These are phyloP conservation scores for Willisornis vidua DNA, from an alignment of 2,113 vertebrate species.

Conservation along the genomic window DNA sequence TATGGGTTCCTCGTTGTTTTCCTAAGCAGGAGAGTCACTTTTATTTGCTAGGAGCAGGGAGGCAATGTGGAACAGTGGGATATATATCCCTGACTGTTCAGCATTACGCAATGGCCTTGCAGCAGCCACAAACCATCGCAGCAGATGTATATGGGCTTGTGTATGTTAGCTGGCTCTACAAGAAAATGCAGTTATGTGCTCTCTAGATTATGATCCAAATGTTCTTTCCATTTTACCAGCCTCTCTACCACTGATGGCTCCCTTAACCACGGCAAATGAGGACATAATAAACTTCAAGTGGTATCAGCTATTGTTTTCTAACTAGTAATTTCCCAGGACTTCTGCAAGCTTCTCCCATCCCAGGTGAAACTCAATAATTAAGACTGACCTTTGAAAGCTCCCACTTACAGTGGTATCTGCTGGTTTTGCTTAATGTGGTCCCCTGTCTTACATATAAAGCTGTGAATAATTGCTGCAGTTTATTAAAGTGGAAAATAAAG, in stretches of 20 bases:
- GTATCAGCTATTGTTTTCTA: slow-evolving; percentile 20
- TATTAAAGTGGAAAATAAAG: slow-evolving; percentile 28
- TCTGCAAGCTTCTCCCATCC: not conserved
- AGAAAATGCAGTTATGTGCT: not conserved
- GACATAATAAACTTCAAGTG: not conserved
- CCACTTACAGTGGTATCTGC: not conserved
- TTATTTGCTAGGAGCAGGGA: not conserved
- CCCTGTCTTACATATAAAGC: not conserved
- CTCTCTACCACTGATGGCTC: not conserved
- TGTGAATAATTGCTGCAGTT: slow-evolving; percentile 35
- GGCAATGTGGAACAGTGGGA: not conserved
- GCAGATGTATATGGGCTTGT: not conserved
- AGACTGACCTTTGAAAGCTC: slow-evolving; percentile 22
- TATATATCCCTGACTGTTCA: no score
- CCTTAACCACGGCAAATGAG: not conserved
- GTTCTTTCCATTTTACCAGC: not conserved
- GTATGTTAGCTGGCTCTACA: not conserved
- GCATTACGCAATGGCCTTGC: not conserved
- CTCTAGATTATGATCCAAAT: not conserved
- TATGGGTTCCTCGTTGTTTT: not conserved
- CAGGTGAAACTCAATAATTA: slow-evolving; percentile 31
- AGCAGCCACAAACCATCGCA: not conserved
- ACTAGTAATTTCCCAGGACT: slow-evolving; percentile 17
- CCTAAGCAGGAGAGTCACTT: not conserved
- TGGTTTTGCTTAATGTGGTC: slow-evolving; percentile 24